phyloP scores from a whole-genome alignment of 1,140 invertebrate genomes.

The Penaeus indicus region DNA sequence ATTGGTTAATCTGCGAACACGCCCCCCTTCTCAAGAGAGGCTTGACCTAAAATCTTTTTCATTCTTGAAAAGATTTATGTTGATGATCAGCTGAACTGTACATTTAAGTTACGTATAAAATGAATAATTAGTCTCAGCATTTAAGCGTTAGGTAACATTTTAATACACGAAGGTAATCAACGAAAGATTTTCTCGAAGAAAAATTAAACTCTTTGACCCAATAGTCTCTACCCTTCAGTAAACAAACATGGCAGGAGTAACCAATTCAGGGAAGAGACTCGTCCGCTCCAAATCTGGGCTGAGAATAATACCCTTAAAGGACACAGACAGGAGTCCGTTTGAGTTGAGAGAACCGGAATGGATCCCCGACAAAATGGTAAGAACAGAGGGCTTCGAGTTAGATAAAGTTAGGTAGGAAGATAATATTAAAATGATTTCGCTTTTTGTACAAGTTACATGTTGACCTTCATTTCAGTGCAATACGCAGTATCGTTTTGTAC shows the following conservation, averaged over 20 bases:
- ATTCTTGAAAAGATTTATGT: too few species aligned
- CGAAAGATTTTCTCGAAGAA: neutral
- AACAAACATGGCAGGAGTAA: conserved; percentile 53
- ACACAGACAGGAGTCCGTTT: conserved; percentile 69
- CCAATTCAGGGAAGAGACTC: conserved; percentile 67
- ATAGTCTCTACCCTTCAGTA: neutral
- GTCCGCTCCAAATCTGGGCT: conserved; percentile 71
- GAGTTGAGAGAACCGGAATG: conserved; percentile 69
- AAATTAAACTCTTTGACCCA: neutral
- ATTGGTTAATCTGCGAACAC: too few species aligned
- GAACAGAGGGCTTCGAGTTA: neutral
- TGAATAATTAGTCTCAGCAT: too few species aligned
- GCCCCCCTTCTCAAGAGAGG: too few species aligned
- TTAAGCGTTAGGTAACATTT: too few species aligned
- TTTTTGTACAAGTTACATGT: neutral
- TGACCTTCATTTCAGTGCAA: neutral
- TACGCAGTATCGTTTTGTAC: neutral
- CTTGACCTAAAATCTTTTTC: too few species aligned
- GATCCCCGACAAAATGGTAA: conserved; percentile 70
- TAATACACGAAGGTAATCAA: neutral
- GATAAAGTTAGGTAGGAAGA: neutral
- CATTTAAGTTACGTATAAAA: too few species aligned
- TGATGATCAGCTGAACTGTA: too few species aligned
- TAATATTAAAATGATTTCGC: neutral
- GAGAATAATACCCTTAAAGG: conserved; percentile 68